phyloP scores from a whole-genome alignment of 2,113 vertebrate species.

The Percopsis transmontana region DNA sequence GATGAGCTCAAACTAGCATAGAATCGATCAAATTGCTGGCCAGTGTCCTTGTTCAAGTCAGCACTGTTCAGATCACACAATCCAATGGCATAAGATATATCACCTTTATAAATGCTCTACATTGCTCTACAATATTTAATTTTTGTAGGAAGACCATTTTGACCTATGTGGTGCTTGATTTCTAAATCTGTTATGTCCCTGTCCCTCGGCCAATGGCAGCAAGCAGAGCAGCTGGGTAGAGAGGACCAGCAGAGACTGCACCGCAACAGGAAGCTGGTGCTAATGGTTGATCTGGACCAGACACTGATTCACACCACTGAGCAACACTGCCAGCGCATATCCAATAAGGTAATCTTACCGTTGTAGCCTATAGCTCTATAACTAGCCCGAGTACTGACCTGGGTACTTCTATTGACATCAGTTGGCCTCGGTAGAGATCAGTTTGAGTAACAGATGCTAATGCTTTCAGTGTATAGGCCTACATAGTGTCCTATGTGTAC shows the following conservation, averaged over 20 bases:
- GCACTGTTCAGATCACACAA: too few relatives aligned
- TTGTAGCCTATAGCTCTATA: background rate
- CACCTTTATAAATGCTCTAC: background rate
- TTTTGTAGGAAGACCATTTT: background rate
- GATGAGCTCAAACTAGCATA: too few relatives aligned
- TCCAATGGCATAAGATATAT: too few relatives aligned
- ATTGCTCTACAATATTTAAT: background rate
- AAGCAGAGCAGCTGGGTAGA: conserved; percentile 90
- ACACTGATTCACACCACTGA: conserved; percentile 97
- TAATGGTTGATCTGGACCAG: conserved; percentile 99
- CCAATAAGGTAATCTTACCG: conserved; percentile 82
- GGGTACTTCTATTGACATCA: background rate
- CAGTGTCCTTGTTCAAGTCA: too few relatives aligned
- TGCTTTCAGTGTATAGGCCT: too few relatives aligned
- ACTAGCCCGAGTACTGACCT: background rate
- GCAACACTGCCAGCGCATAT: conserved; percentile 92
- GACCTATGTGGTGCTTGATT: background rate
- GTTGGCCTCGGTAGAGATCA: too few relatives aligned
- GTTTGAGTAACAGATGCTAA: too few relatives aligned
- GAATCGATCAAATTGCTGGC: too few relatives aligned
- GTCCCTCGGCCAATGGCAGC: conserved; percentile 69
- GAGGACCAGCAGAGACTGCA: conserved; percentile 95
- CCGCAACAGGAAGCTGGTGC: conserved; percentile 90
- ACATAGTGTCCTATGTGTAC: too few relatives aligned
- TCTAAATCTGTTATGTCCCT: background rate